Evolutionary conservation across 2,888 invertebrate species (phyloP).

Genomic region (Spatulosminthurus flaviceps): DNA sequence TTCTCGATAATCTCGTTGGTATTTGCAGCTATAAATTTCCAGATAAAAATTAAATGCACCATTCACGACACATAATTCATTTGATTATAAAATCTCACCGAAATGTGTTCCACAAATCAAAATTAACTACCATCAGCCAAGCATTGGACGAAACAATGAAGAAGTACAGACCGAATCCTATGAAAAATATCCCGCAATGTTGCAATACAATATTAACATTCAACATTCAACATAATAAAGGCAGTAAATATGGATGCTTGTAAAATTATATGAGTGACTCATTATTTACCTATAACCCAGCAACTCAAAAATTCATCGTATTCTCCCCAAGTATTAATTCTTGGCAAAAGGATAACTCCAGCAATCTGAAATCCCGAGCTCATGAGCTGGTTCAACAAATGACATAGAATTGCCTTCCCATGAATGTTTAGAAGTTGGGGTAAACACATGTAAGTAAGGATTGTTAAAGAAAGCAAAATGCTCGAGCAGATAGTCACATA

Average conservation of each 20-base stretch:
- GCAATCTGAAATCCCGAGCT: slow-evolving; percentile 35
- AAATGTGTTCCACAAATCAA: slow-evolving; percentile 36
- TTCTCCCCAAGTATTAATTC: not conserved
- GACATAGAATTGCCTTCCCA: slow-evolving; percentile 44
- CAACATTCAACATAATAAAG: too few species aligned
- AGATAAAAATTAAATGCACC: too few species aligned
- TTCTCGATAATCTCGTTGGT: not conserved
- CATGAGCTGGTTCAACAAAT: slow-evolving; percentile 28
- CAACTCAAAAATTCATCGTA: slow-evolving; percentile 6
- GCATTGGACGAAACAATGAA: slow-evolving; percentile 25
- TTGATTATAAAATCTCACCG: too few species aligned
- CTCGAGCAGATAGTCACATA: slow-evolving; percentile 21
- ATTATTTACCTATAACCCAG: slow-evolving; percentile 34
- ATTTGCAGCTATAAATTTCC: too few species aligned
- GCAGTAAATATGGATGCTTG: too few species aligned
- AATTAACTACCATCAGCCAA: slow-evolving; percentile 44
- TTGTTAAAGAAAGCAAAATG: slow-evolving; percentile 26
- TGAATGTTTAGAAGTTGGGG: slow-evolving; percentile 36
- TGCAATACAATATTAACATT: too few species aligned
- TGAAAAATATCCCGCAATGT: not conserved
- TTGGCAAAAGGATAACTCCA: slow-evolving; percentile 19
- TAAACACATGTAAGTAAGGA: slow-evolving; percentile 39
- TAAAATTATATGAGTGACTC: too few species aligned
- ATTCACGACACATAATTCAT: too few species aligned
- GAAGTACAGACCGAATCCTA: not conserved